Evolutionary conservation across 2,888 invertebrate genomes (phyloP), one percentile per base, ranked within the genome.

Genomic region (Oscheius sp.): DNA sequence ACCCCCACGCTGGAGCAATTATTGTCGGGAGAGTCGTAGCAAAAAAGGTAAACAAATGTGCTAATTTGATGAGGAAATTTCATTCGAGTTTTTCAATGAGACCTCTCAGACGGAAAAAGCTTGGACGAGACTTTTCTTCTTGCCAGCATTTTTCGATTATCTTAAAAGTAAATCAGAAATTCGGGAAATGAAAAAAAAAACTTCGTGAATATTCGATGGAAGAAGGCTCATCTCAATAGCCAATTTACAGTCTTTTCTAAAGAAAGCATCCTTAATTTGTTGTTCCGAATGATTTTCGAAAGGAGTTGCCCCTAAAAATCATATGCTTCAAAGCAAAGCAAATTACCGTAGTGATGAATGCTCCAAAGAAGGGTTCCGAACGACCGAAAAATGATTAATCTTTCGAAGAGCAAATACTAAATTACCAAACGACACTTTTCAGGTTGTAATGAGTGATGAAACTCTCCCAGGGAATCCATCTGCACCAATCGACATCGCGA

Each of bases 341-440:
- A 37, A 25, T 10, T 42, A 48, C 48, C 50, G 8, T 15, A 12
- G 17, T 65, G 48, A 33, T 50, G 50, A 12, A 65, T 65, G 37
- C 64, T 65, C 64, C 64, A 65, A 5, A 65, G 29, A 10, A 65
- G n/a, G 33, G 64, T 65, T 4, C 64, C 64, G 25, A 29, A 52
- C 12, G 50, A 50, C n/a, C n/a, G n/a, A n/a, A n/a, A n/a, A n/a
- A n/a, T n/a, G n/a, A n/a, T n/a, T n/a, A n/a, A n/a, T n/a, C n/a
- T n/a, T n/a, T n/a, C n/a, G n/a, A n/a, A n/a, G n/a, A n/a, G n/a
- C n/a, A n/a, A n/a, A n/a, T n/a, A n/a, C n/a, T n/a, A n/a, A n/a
- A n/a, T n/a, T n/a, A n/a, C 64, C 64, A 65, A 27, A 65, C 64
- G 10, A 50, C 34, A n/a, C 50, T 25, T 25, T 65, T 65, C 4